Base-by-base conservation (phyloP, 1,140 invertebrate genomes). In the Paralvinella palmiformis region DNA sequence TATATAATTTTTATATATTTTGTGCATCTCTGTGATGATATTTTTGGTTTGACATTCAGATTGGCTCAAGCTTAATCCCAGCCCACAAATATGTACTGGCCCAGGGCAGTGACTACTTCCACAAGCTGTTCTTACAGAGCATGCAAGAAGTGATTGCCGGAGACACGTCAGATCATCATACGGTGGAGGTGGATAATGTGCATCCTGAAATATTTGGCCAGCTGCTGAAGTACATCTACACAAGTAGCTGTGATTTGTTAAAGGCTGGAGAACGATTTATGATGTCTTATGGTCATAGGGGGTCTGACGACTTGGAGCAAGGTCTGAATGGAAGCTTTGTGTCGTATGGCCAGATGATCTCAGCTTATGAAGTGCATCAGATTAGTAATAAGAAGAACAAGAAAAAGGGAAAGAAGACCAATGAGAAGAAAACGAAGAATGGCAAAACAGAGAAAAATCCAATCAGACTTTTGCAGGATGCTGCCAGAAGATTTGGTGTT, bases 211-310 rank as follows among this genome's bases (percentile, higher is more conserved):
- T 88, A 22, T 88, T 90, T 72, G 80, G 86, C 50, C 83, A 88
- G 68, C 74, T 89, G 7, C 70, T 90, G 6, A 70, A 77, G 29
- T 90, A 79, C 73, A 83, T 89, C 56, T 91, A 90, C 69, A 87
- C 85, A 10, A 85, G 86, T 32, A 81, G 76, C 0, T 89, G 87
- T 76, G 84, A 86, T 70, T 80, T 88, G 5, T 73, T 85, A 0
- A 79, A 81, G 37, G 56, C 78, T 52, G 86, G 85, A 5, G 76
- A 82, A 33, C 71, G 67, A 64, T 77, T 45, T 48, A 55, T n/a
- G n/a, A n/a, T n/a, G n/a, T n/a, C n/a, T n/a, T n/a, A n/a, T n/a
- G n/a, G n/a, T n/a, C n/a, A n/a, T n/a, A n/a, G n/a, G n/a, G n/a
- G n/a, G n/a, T n/a, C n/a, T n/a, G n/a, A n/a, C 33, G 58, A 66